Base-by-base conservation (phyloP, 64 coral and sea anemone species). In the Pocillopora verrucosa region DNA sequence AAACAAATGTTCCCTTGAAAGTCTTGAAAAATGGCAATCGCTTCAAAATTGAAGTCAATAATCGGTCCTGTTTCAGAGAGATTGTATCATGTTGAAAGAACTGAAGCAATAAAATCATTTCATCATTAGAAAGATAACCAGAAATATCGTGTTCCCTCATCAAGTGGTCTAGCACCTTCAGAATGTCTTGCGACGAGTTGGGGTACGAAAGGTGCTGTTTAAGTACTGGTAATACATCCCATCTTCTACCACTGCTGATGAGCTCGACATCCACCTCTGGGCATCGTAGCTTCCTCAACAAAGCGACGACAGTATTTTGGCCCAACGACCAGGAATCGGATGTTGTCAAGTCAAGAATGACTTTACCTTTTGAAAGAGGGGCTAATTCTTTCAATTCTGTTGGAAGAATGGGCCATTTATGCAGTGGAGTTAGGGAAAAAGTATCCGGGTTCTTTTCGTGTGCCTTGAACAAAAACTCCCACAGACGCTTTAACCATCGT, bases 401-500 rank as follows among this genome's bases (percentile, higher is more conserved):
- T 35, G 96, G 96, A 75, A 98, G 57, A 22, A 98, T 87, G 58
- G 96, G 87, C 96, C 96, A 98, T n/a, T 81, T 36, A 35, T 25
- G 13, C 34, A 98, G 76, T 73, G 89, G 89, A 22, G 94, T 78
- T 37, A 98, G 90, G 38, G 79, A 84, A 13, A 74, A 37, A 20
- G 88, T 72, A 2, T 79, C 89, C 34, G 86, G 74, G 30, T 89
- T 38, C 12, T 65, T 79, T 51, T 51, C 65, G 51, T 82, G 77
- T 13, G 34, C 26, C 45, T 70, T 80, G 69, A 45, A 60, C 12
- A 98, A 84, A 13, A 98, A 89, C 59, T 86, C 5, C 95, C 95
- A 98, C 0, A 98, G 80, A 22, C 75, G 75, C 73, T 68, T 12
- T 59, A 98, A 77, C 95, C 95, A 98, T 16, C 63, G 72, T 59